Evolutionary conservation across 2,888 invertebrate genomes (phyloP).

Genomic region (Fragum whitleyi): DNA sequence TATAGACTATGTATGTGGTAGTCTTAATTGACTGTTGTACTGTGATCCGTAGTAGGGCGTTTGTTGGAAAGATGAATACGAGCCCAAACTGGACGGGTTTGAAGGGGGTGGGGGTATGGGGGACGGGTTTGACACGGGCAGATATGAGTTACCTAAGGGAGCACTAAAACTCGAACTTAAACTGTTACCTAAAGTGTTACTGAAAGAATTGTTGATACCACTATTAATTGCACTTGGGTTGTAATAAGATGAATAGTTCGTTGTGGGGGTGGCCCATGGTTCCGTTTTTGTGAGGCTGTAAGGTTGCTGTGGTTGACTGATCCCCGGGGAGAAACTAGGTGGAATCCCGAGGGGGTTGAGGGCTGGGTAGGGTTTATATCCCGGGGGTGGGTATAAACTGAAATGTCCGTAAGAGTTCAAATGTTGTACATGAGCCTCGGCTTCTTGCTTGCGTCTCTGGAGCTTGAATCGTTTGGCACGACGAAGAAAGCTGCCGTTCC

Average conservation of each 20-base stretch:
- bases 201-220: conserved; percentile 46
- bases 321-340: conserved; percentile 69
- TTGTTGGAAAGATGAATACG: conserved; percentile 70
- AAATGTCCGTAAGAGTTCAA: conserved; percentile 78
- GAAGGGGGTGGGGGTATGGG: conserved; percentile 58
- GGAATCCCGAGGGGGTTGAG: conserved; percentile 73
- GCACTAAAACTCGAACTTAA: conserved; percentile 48
- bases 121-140: conserved; percentile 65
- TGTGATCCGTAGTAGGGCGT: conserved; percentile 68
- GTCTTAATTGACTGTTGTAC: conserved; percentile 63
- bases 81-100: conserved; percentile 53
- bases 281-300: conserved; percentile 63
- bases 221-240: conserved; percentile 63
- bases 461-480: conserved; percentile 83
- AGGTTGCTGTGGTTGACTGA: conserved; percentile 72
- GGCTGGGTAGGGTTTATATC: conserved; percentile 76
- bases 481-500: conserved; percentile 84
- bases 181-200: conserved; percentile 48
- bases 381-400: conserved; percentile 74
- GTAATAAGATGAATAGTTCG: conserved; percentile 68
- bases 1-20: conserved; percentile 19
- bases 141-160: conserved; percentile 64
- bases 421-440: conserved; percentile 72
- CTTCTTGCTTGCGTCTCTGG: conserved; percentile 60
- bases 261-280: conserved; percentile 64